These are phyloP conservation scores for Dicranocentrus wangi DNA, from an alignment of 2,888 invertebrate species.

Conservation along the genomic window DNA sequence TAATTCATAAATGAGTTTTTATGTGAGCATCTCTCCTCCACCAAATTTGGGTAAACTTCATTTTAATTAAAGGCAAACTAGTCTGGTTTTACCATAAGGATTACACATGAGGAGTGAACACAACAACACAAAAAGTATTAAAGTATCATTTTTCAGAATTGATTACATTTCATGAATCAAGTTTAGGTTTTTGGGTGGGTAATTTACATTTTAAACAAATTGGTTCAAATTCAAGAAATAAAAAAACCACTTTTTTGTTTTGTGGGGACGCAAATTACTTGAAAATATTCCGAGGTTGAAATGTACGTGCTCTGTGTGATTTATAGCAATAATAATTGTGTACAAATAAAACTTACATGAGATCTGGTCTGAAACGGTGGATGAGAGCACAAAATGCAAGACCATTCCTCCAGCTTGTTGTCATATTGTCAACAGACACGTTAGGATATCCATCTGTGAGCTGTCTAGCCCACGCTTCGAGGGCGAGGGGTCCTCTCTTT, in stretches of 20 bases:
- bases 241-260: background rate
- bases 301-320: too few relatives aligned
- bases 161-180: too few relatives aligned
- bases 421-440: slow-evolving; percentile 94
- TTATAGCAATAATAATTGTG: too few relatives aligned
- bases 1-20: slow-evolving; percentile 32
- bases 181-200: too few relatives aligned
- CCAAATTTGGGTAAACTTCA: slow-evolving; percentile 49
- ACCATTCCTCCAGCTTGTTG: slow-evolving; percentile 95
- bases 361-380: slow-evolving; percentile 94
- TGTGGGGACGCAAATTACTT: too few relatives aligned
- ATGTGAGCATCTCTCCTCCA: slow-evolving; percentile 1
- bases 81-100: slow-evolving; percentile 19
- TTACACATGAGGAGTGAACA: too few relatives aligned
- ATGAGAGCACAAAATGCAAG: slow-evolving; percentile 90
- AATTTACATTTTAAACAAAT: slow-evolving; percentile 10
- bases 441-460: slow-evolving; percentile 92
- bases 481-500: slow-evolving; percentile 71
- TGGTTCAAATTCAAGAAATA: background rate
- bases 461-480: slow-evolving; percentile 89
- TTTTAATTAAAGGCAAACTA: slow-evolving; percentile 40
- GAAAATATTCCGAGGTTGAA: too few relatives aligned
- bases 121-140: background rate
- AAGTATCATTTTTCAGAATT: background rate
- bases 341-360: slow-evolving; percentile 95